These are phyloP conservation scores for Momotus momota DNA, from an alignment of 2,797 vertebrate species.

Conservation along the genomic window DNA sequence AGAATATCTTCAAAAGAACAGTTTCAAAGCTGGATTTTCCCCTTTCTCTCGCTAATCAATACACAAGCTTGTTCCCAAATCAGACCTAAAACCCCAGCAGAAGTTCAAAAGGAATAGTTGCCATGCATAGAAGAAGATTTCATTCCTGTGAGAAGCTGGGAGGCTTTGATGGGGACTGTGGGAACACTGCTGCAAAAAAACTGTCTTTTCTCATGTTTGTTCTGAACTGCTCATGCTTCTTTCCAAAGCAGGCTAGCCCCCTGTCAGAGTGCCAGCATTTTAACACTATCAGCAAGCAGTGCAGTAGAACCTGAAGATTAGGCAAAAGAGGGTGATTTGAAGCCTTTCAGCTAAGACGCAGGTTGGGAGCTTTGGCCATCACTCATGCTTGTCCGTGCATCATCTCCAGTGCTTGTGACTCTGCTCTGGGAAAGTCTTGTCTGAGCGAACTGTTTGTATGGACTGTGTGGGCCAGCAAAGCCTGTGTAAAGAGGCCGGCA, in stretches of 20 bases:
- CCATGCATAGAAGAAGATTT: background rate
- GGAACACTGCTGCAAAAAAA: background rate
- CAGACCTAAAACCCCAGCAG: background rate
- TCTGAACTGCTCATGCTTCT: background rate
- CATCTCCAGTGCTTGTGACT: background rate
- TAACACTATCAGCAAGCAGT: background rate
- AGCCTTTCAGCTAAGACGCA: background rate
- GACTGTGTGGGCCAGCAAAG: background rate
- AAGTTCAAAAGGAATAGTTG: conserved; percentile 26
- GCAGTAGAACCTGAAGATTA: background rate
- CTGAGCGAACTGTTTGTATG: background rate
- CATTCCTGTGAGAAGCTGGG: background rate
- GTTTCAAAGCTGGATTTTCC: conserved; percentile 23
- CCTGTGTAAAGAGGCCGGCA: background rate
- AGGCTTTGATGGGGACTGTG: background rate
- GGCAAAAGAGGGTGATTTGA: background rate
- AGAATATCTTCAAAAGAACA: conserved; percentile 20
- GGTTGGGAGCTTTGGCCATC: background rate
- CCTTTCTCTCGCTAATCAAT: conserved; percentile 12
- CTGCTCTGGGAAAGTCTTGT: background rate
- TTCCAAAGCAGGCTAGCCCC: background rate
- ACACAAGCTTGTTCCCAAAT: background rate
- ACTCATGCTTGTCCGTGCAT: accelerated
- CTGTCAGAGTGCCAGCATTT: accelerated
- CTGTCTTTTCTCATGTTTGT: background rate